Base-by-base conservation (phyloP, 2,797 vertebrate species). In the Oreonectes daqikongensis region DNA sequence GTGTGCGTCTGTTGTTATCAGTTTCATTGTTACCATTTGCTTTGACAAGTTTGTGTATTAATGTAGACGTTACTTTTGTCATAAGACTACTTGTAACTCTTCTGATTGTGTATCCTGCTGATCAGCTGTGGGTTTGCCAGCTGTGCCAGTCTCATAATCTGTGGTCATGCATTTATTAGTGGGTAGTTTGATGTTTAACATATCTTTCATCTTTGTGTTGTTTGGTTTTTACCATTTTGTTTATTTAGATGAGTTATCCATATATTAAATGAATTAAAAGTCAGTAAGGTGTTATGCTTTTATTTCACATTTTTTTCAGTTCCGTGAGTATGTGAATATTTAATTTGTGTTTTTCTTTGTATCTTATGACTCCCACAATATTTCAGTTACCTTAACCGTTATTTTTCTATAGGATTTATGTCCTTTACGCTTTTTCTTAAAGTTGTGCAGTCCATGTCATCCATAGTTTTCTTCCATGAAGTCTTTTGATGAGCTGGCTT, bases 401-500 rank as follows among this genome's bases (percentile, higher is more conserved):
- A 24, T 5, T 4, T 55, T 55, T 24, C n/a, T 9, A 18, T 8
- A 20, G 7, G 7, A 32, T 32, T 2, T 28, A 14, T 75, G 55
- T 53, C 24, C 18, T 66, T 57, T 17, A 20, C 8, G 9, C n/a
- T 35, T 35, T 35, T 35, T 35, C 10, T 42, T 5, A 24, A 3
- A 22, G 6, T 20, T 53, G 6, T 53, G 5, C 3, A 53, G 32
- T 55, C 12, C 26, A 46, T 68, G 14, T 44, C 28, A 28, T 26
- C 53, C 40, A 68, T 53, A 66, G 32, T 18, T 11, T 64, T 73
- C 64, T 65, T 52, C 64, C 50, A 57, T 66, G 46, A 44, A 66
- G 63, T 64, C 28, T 32, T 69, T 20, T 60, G 65, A 60, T 76
- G 55, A 40, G 52, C 20, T 59, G 69, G n/a, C 72, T 68, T 44